Evolutionary conservation across 30 jellyfish, hydroid and myxozoan genomes (phyloP).

Genomic region (Cassiopea andromeda): DNA sequence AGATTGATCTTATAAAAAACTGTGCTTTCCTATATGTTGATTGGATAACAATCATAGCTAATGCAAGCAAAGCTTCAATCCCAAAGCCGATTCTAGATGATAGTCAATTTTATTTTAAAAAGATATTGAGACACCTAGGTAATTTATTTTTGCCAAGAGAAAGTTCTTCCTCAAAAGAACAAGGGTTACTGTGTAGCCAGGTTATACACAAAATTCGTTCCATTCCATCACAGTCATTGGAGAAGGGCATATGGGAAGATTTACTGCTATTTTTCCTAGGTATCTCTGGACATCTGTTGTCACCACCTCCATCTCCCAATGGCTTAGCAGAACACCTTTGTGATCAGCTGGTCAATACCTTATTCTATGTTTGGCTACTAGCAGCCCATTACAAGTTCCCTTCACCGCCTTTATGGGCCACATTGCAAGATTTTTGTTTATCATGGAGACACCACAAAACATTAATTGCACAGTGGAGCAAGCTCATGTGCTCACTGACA

Average conservation of each 20-base stretch:
- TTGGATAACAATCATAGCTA: constrained; percentile 78
- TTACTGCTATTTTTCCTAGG: constrained; percentile 82
- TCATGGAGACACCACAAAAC: constrained; percentile 96
- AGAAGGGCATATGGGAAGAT: constrained; percentile 78
- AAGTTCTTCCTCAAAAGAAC: constrained; percentile 77
- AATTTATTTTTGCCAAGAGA: constrained; percentile 92
- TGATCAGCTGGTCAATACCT: constrained; percentile 81
- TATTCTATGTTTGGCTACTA: constrained; percentile 86
- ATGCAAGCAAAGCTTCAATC: constrained; percentile 74
- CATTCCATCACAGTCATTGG: constrained; percentile 29
- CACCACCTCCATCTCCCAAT: constrained; percentile 90
- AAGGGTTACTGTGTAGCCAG: constrained; percentile 85
- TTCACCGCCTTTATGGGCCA: constrained; percentile 94
- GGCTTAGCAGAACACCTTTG: constrained; percentile 97
- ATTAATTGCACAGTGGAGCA: constrained; percentile 87
- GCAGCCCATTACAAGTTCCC: constrained; percentile 85
- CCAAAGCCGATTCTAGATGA: constrained; percentile 81
- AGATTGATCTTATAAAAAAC: constrained; percentile 86
- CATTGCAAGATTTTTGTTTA: constrained; percentile 82
- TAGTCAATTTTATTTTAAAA: constrained; percentile 74
- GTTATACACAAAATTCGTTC: constrained; percentile 71
- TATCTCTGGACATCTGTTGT: constrained; percentile 85
- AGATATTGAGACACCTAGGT: constrained; percentile 80
- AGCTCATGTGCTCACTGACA: constrained; percentile 80
- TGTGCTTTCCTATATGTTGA: constrained; percentile 90